These are phyloP conservation scores for Lepus europaeus DNA, from an alignment of 2,113 vertebrate genomes.

Conservation along the genomic window DNA sequence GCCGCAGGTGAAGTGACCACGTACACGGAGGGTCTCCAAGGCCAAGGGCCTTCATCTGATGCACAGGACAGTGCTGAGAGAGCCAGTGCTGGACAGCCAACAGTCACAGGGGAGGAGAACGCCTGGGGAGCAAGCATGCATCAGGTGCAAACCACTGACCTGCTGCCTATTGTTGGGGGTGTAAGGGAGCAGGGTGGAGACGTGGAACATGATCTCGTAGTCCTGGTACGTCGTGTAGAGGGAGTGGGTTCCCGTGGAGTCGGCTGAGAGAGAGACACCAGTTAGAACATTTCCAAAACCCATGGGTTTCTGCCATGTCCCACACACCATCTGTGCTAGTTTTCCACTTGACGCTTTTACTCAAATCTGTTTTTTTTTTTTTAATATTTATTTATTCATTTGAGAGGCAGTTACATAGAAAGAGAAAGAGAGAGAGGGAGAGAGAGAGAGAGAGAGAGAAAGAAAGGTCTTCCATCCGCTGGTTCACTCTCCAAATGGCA, in stretches of 20 bases:
- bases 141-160: slow-evolving; percentile 83
- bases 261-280: slow-evolving; percentile 87
- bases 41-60: background rate
- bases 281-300: slow-evolving; percentile 63
- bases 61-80: rapidly evolving
- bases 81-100: rapidly evolving
- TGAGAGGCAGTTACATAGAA: too few relatives aligned
- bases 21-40: background rate
- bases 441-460: too few relatives aligned
- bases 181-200: slow-evolving; percentile 97
- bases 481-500: too few relatives aligned
- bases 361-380: background rate
- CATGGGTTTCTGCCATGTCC: slow-evolving; percentile 45
- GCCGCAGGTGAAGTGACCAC: rapidly evolving
- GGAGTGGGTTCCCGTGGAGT: slow-evolving; percentile 96
- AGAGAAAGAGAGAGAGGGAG: too few relatives aligned
- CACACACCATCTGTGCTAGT: slow-evolving; percentile 57
- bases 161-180: slow-evolving; percentile 97
- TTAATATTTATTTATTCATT: too few relatives aligned
- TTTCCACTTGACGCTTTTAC: slow-evolving; percentile 59
- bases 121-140: background rate
- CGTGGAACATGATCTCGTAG: slow-evolving; percentile 99
- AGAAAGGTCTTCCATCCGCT: too few relatives aligned
- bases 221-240: slow-evolving; percentile 96
- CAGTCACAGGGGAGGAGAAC: rapidly evolving